Base-by-base conservation (phyloP, 2,797 vertebrate genomes). In the Champsocephalus gunnari region DNA sequence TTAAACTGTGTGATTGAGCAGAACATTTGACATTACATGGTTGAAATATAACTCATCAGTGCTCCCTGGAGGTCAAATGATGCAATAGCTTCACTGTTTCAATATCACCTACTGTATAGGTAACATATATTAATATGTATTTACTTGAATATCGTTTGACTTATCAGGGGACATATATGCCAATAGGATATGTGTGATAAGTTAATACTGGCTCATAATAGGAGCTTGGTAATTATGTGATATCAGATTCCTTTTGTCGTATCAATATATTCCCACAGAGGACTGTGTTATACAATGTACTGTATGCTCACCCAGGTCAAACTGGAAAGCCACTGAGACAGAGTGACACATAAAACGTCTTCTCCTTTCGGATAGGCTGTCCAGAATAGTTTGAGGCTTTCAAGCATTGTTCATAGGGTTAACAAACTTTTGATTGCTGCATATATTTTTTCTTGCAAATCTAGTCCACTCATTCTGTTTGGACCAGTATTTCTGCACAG, bases 121-220 rank as follows among this genome's bases (percentile, higher is more conserved):
- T 50, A 8, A 59, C 44, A 54, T 0, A 61, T 11, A 56, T 48
- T 54, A 49, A n/a, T n/a, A 19, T 59, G 56, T 66, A n/a, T 73
- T 14, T 49, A 21, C 10, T 21, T 34, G 24, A 34, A 13, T 48
- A 49, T 53, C 5, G 13, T 53, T 43, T 51, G 44, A 65, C 12
- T 54, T 28, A 60, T 61, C 24, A 69, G 1, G 12, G 48, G 48
- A 56, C 3, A 48, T 54, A 28, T 28, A 47, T 9, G 10, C 24
- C 9, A 12, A 70, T 19, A 66, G 19, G 0, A 47, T 12, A 47
- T 51, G 8, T 32, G 10, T n/a, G 8, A 79, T 48, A 16, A 77
- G 58, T 28, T 44, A 53, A 21, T 38, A 54, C 16, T 49, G 9
- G 24, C 51, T 54, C 12, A 45, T 44, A 44, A n/a, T 38, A 61